Base-by-base conservation (phyloP, 2,113 vertebrate species). In the Peucedramus taeniatus region DNA sequence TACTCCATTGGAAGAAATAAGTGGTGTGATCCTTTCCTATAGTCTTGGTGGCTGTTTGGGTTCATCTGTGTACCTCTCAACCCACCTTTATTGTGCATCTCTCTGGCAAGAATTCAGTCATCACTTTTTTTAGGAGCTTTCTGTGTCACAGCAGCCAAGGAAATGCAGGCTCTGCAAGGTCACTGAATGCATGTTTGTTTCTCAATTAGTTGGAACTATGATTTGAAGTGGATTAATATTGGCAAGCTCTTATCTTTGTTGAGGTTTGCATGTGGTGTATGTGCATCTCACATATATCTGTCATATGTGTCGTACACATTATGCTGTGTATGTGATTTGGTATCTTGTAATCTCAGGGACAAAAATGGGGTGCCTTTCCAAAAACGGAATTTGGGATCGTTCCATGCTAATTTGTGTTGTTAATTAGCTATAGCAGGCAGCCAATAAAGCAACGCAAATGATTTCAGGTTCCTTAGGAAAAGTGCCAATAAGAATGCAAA, bases 91-190 rank as follows among this genome's bases (percentile, higher is more conserved):
- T 60, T 51, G 8, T 7, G 13, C 11, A 14, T 71, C 69, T 96
- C 49, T 93, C 94, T 89, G 93, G 92, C 88, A 94, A 87, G 89
- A 90, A 93, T 92, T 87, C 89, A 35, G 40, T 53, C 37, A 68
- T 45, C 7, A 19, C 72, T 97, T 96, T 90, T 95, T 95, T 94
- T 93, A 83, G 78, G 78, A 93, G 84, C 94, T 97, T 96, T 97
- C 94, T 97, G 71, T 96, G 87, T 91, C 59, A 15, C 4, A 2
- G 89, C 96, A 97, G 94, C 83, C 15, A 31, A 94, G 95, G 90
- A 96, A 89, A 92, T 7, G 17, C 92, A 60, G 74, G 83, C 91
- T 97, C 90, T 94, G 96, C 97, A 97, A 97, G 96, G 97, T 95
- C 96, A 96, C 74, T 56, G 88, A 94, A 94, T 89, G 76, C 23